These are phyloP conservation scores for Saimiri boliviensis DNA, from an alignment of 2,113 vertebrate genomes.

Conservation along the genomic window DNA sequence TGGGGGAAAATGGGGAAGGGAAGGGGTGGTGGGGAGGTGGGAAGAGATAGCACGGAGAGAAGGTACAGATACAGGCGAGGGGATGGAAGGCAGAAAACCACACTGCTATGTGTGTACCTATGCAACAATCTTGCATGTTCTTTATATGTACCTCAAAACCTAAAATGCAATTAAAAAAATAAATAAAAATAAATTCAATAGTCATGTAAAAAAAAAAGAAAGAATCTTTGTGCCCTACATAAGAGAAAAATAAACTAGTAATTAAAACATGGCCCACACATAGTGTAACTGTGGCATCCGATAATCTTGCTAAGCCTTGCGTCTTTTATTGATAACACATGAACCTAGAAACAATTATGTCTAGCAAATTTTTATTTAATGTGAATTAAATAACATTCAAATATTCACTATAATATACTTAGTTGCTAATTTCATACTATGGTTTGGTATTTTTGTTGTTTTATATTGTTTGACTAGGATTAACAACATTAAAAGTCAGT, in stretches of 20 bases:
- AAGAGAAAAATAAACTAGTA: not conserved
- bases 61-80: no score
- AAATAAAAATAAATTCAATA: no score
- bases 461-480: not conserved
- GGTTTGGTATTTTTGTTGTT: constrained; percentile 8
- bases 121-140: no score
- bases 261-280: not conserved
- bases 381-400: constrained; percentile 8
- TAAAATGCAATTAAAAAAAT: no score
- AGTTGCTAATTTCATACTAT: not conserved
- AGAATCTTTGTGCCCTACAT: not conserved
- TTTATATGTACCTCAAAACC: no score
- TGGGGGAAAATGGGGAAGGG: no score
- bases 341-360: not conserved
- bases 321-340: not conserved
- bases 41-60: no score
- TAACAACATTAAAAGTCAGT: not conserved
- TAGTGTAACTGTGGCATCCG: not conserved
- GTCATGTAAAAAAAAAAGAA: no score
- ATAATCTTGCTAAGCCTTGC: not conserved
- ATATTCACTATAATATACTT: not conserved
- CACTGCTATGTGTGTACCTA: no score
- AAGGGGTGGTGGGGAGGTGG: no score
- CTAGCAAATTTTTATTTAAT: not conserved
- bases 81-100: no score